phyloP scores from a whole-genome alignment of 2,113 vertebrate species.

The Columbina picui region DNA sequence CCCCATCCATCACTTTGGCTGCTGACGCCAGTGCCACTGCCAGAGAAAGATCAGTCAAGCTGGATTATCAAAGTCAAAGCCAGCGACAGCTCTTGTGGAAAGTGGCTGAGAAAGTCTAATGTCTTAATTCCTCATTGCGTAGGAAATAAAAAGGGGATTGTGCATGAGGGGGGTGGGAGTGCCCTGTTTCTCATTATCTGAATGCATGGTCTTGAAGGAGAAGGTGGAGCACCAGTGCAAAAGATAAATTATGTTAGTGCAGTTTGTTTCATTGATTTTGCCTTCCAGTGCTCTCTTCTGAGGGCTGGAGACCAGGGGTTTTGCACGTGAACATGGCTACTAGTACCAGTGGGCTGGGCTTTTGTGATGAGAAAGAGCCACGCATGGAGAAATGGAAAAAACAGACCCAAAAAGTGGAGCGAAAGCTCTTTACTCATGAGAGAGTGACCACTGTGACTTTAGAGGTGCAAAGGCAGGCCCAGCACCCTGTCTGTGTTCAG shows the following conservation, averaged over 20 bases:
- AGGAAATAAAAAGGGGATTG: constrained; percentile 33
- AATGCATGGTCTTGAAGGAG: constrained; percentile 1
- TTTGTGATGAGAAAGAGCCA: neutral
- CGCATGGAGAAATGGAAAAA: neutral
- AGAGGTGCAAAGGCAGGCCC: neutral
- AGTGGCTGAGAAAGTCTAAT: neutral
- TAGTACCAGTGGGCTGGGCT: neutral
- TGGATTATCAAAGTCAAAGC: constrained; percentile 29
- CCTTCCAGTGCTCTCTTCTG: neutral
- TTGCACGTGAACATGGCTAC: fast-evolving
- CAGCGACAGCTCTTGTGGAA: constrained; percentile 25
- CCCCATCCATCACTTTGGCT: neutral
- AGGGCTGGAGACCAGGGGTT: neutral
- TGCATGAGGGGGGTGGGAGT: neutral
- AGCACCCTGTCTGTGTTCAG: neutral
- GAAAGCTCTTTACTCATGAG: neutral
- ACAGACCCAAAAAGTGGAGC: neutral
- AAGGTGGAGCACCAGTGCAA: neutral
- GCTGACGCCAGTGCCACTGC: neutral
- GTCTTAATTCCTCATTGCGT: constrained; percentile 1
- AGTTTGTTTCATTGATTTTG: neutral
- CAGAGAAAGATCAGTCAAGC: neutral
- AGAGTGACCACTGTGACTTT: fast-evolving
- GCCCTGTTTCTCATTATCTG: constrained; percentile 49
- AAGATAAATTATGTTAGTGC: neutral